Evolutionary conservation across 2,888 invertebrate species (phyloP).

Genomic region (Glaucopsyche alexis): DNA sequence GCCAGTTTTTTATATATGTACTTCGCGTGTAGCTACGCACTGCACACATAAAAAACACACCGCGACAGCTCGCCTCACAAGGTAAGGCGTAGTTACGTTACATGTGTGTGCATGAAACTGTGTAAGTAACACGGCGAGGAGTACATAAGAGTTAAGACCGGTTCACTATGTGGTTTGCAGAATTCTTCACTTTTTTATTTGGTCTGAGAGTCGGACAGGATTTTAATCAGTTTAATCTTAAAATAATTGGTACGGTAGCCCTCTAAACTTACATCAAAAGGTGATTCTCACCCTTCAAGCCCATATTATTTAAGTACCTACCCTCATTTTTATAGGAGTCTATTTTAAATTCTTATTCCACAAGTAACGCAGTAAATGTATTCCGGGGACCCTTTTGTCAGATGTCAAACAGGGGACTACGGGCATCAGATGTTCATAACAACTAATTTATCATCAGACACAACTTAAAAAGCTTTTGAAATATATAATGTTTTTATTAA

Average conservation of each 20-base stretch:
- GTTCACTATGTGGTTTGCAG: too few relatives aligned
- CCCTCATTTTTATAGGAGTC: constrained; percentile 34
- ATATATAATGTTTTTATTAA: constrained; percentile 18
- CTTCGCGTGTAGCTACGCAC: too few relatives aligned
- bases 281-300: not conserved
- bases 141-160: too few relatives aligned
- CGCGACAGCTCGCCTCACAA: too few relatives aligned
- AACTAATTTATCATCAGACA: constrained; percentile 32
- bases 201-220: too few relatives aligned
- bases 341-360: constrained; percentile 39
- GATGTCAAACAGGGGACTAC: constrained; percentile 36
- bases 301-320: not conserved
- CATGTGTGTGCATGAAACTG: too few relatives aligned
- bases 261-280: not conserved
- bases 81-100: too few relatives aligned
- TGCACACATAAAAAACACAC: too few relatives aligned
- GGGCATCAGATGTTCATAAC: constrained; percentile 31
- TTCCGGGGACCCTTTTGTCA: constrained; percentile 39
- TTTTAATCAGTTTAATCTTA: too few relatives aligned
- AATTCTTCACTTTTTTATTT: too few relatives aligned
- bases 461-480: not conserved
- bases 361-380: constrained; percentile 38
- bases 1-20: too few relatives aligned
- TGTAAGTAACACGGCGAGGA: too few relatives aligned
- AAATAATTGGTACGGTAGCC: not conserved